Evolutionary conservation across 2,797 vertebrate species (phyloP), one percentile per base, ranked within the genome.

Genomic region (Ptychobarbus kaznakovi): DNA sequence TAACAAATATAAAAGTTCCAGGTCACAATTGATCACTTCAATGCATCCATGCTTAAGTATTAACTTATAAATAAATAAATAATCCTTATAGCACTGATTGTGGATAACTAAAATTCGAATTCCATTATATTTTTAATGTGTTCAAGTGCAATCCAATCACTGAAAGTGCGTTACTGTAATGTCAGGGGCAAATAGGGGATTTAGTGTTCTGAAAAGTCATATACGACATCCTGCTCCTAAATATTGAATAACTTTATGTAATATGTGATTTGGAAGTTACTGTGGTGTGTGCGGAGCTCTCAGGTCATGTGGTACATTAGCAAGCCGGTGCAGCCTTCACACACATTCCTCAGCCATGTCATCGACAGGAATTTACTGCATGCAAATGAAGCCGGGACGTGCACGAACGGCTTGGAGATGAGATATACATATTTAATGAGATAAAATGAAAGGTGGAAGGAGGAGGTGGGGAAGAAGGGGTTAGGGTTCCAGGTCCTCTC

Each of bases 371-470:
- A 99, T 99, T 97, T 97, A 98, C 96, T 95, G 96, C 97, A 96
- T 97, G 97, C 96, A 97, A 98, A 97, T 97, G 95, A 95, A 95
- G 93, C 93, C 95, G 92, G 90, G 96, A 87, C 85, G 90, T 82
- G 86, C 89, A 86, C 86, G 88, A 90, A 84, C 95, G 96, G 96
- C 93, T 95, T 91, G 95, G 96, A 96, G 97, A 98, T 99, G 97
- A 98, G 97, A 98, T 98, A 98, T 99, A 97, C 97, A 99, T 99
- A 97, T 99, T 99, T 99, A 99, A 99, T 99, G 97, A 99, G 96
- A 96, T 95, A 93, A 95, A 97, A 97, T 97, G 96, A 97, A 96
- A 95, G 95, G 96, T 93, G 90, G 92, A 91, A 90, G 90, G 92
- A 90, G 80, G 82, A 81, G 76, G 85, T 86, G 81, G 81, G 49